A percentile compares a stretch with the other conserved stretches of the same genome.
phyloP scores from a whole-genome alignment of 2,113 vertebrate genomes.

The Sminthopsis crassicaudata region DNA sequence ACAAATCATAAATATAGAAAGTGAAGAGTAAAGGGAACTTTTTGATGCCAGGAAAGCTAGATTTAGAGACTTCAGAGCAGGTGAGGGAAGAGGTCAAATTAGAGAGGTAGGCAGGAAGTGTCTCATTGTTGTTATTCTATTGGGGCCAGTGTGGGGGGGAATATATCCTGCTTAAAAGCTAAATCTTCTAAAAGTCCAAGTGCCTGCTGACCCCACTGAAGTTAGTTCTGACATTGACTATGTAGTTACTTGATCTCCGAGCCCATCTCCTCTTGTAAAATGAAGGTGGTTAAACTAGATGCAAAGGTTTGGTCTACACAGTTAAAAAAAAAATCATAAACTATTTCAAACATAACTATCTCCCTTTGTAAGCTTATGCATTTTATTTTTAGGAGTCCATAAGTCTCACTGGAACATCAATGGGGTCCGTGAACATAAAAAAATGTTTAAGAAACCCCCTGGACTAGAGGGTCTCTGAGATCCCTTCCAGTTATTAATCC shows the following conservation, averaged over 20 bases:
- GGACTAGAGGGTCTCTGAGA: not conserved
- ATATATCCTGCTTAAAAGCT: not conserved
- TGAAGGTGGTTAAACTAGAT: not conserved
- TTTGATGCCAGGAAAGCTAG: not conserved
- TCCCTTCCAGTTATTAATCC: not conserved
- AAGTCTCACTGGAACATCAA: not conserved
- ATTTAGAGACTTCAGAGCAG: not conserved
- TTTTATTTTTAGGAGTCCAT: not conserved
- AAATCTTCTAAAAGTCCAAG: not conserved
- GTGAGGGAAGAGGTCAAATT: not conserved
- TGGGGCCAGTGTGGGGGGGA: not conserved
- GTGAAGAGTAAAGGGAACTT: conserved; percentile 31
- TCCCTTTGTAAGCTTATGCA: not conserved
- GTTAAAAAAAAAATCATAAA: not conserved
- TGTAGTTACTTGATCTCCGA: not conserved
- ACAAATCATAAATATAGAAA: conserved; percentile 52
- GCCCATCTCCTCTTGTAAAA: not conserved
- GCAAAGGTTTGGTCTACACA: not conserved
- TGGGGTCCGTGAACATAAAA: not conserved
- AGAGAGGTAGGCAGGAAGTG: not conserved
- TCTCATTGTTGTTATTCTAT: not conserved
- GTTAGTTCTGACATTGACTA: not conserved
- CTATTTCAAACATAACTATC: not conserved
- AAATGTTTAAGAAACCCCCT: not conserved
- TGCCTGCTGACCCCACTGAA: not conserved